Evolutionary conservation across 2,888 invertebrate species (phyloP).

Genomic region (Onchidella celtica): DNA sequence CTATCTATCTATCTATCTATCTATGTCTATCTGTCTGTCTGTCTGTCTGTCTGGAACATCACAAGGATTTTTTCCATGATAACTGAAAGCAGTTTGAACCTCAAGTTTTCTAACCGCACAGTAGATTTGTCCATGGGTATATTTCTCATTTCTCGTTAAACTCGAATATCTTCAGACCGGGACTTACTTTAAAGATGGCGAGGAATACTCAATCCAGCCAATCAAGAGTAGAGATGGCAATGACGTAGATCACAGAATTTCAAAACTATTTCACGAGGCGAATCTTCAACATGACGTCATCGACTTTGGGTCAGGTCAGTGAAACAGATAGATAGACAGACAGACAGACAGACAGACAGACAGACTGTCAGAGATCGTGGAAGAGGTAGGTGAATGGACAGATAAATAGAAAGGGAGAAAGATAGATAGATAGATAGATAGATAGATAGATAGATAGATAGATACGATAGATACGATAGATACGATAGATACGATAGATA

Average conservation of each 20-base stretch:
- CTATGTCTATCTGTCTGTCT: too few relatives aligned
- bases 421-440: constrained; percentile 21
- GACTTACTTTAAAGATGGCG: constrained; percentile 22
- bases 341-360: constrained; percentile 39
- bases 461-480: too few relatives aligned
- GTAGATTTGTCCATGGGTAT: too few relatives aligned
- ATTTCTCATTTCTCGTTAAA: too few relatives aligned
- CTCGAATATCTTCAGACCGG: constrained; percentile 22
- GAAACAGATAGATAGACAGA: constrained; percentile 35
- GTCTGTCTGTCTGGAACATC: too few relatives aligned
- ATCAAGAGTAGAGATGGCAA: background rate
- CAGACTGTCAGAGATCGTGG: constrained; percentile 30
- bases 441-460: constrained; percentile 10
- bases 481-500: too few relatives aligned
- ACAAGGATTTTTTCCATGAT: background rate
- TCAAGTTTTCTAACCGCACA: background rate
- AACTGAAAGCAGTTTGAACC: too few relatives aligned
- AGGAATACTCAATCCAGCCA: constrained; percentile 24
- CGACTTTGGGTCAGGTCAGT: background rate
- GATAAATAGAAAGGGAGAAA: background rate
- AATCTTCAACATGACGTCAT: constrained; percentile 8
- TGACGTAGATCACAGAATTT: background rate
- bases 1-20: too few relatives aligned
- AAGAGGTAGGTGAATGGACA: constrained; percentile 3
- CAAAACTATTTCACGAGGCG: background rate